Evolutionary conservation across 2,797 vertebrate species (phyloP).

Genomic region (Otus scops): DNA sequence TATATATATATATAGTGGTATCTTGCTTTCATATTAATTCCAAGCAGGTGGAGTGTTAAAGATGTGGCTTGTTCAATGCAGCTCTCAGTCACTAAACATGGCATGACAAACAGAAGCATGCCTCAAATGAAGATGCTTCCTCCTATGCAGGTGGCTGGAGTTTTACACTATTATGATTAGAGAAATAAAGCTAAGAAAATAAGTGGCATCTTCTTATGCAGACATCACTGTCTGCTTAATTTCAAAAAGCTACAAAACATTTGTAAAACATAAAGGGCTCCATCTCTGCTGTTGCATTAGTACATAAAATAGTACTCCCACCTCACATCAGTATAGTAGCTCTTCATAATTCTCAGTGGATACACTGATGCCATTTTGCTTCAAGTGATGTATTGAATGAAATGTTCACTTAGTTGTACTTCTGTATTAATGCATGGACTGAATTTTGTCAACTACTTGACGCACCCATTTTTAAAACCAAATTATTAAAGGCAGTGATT

Average conservation of each 20-base stretch:
- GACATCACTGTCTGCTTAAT: background rate
- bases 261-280: background rate
- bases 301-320: background rate
- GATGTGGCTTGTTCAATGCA: background rate
- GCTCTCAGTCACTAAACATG: background rate
- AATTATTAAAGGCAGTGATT: background rate
- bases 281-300: background rate
- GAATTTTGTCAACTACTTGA: background rate
- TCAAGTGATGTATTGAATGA: background rate
- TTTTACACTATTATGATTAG: background rate
- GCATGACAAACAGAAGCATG: background rate
- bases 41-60: background rate
- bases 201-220: background rate
- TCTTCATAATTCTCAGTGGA: background rate
- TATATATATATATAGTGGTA: background rate
- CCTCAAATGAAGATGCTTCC: background rate
- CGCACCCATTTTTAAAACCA: background rate
- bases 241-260: background rate
- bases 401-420: background rate
- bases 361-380: background rate
- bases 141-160: background rate
- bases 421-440: accelerated
- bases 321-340: no score
- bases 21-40: background rate
- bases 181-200: background rate